Evolutionary conservation across 2,888 invertebrate genomes (phyloP).

Genomic region (Diaperis boleti): DNA sequence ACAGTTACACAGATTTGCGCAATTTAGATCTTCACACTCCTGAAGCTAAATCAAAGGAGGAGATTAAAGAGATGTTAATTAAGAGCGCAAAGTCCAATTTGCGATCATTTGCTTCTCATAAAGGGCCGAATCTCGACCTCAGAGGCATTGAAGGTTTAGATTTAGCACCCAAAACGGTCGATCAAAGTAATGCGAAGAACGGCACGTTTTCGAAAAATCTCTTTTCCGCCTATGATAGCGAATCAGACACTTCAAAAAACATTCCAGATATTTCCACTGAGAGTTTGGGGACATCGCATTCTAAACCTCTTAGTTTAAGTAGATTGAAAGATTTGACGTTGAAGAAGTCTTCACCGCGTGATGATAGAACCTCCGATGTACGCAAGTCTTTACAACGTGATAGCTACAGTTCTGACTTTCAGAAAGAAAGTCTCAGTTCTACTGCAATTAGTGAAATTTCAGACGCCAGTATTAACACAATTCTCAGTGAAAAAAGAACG

Average conservation of each 20-base stretch:
- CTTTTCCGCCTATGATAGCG: constrained; percentile 50
- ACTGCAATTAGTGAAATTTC: background rate
- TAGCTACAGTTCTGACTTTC: constrained; percentile 40
- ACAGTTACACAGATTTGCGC: constrained; percentile 52
- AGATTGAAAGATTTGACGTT: constrained; percentile 45
- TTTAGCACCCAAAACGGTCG: constrained; percentile 42
- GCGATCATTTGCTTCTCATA: constrained; percentile 56
- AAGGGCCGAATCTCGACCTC: constrained; percentile 56
- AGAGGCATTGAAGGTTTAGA: constrained; percentile 55
- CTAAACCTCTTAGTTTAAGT: constrained; percentile 43
- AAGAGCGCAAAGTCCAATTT: constrained; percentile 38
- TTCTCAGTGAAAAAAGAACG: background rate
- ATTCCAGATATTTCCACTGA: constrained; percentile 64
- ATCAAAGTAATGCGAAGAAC: background rate
- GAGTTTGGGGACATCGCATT: constrained; percentile 50
- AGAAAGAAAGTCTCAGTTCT: constrained; percentile 18
- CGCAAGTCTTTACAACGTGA: constrained; percentile 1
- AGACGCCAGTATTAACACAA: constrained; percentile 1
- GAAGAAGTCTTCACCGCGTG: background rate
- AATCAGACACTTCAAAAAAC: constrained; percentile 65
- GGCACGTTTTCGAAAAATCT: constrained; percentile 3
- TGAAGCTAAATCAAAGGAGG: constrained; percentile 29
- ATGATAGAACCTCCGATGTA: background rate
- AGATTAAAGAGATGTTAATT: constrained; percentile 31
- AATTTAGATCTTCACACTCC: constrained; percentile 41